Percentiles rank a stretch among this genome's conserved stretches.
Evolutionary conservation across 2,113 vertebrate species (phyloP).

Genomic region (Urocolius indicus): DNA sequence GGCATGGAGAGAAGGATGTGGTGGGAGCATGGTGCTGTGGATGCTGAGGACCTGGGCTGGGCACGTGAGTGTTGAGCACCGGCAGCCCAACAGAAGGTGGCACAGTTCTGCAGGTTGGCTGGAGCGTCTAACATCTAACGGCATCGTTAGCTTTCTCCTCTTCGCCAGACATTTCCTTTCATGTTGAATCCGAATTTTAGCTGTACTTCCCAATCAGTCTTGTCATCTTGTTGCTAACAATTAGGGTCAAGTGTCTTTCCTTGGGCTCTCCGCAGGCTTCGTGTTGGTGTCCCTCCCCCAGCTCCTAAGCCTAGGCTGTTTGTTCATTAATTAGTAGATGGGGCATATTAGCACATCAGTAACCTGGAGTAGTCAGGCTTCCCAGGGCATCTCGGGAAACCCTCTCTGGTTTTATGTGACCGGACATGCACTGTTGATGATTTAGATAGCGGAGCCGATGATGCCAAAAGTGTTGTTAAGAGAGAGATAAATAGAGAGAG

Average conservation of each 20-base stretch:
- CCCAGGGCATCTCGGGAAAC: conserved; percentile 69
- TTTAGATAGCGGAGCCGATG: conserved; percentile 54
- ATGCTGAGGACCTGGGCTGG: background rate
- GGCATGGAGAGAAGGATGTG: background rate
- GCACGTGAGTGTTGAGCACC: background rate
- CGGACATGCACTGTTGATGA: conserved; percentile 63
- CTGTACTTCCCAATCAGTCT: conserved; percentile 50
- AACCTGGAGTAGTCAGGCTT: conserved; percentile 63
- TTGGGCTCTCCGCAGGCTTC: conserved; percentile 7
- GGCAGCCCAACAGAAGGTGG: conserved; percentile 22
- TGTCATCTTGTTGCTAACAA: conserved; percentile 62
- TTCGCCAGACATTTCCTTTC: conserved; percentile 59
- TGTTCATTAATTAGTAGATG: conserved; percentile 73
- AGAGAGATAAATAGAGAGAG: conserved; percentile 69
- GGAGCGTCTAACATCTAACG: background rate
- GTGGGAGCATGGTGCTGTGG: background rate
- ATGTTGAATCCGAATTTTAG: conserved; percentile 27
- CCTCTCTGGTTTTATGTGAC: conserved; percentile 64
- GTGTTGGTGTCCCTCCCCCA: conserved; percentile 58
- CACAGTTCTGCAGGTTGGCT: conserved; percentile 15
- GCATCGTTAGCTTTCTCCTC: conserved; percentile 16
- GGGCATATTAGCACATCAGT: conserved; percentile 70
- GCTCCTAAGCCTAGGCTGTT: conserved; percentile 62
- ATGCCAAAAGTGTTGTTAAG: conserved; percentile 73
- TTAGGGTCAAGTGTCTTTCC: conserved; percentile 70